Evolutionary conservation across 2,888 invertebrate genomes (phyloP), one percentile per base, ranked within the genome.

Genomic region (Boloria selene): DNA sequence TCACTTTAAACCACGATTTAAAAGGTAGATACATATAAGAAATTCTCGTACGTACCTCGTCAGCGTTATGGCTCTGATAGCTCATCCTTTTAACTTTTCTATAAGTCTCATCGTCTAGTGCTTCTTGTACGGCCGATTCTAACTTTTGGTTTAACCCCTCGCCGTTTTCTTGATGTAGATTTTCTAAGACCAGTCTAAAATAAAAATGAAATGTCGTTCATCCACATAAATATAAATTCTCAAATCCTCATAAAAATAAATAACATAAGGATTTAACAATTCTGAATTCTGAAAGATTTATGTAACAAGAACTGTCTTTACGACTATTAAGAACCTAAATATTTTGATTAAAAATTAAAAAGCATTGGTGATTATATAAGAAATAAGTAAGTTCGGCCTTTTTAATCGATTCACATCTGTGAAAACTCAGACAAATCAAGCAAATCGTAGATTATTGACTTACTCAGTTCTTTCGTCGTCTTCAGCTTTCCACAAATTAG

Each of bases 41-140:
- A 51, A 17, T 51, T 22, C 22, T 22, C 22, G 22, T n/a, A 16
- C 31, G 16, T 68, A 95, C 95, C 89, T 95, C 95, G 47, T 95
- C 95, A 16, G 94, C 93, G 50, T 93, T 94, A 74, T 95, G 95
- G 72, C 94, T 94, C 50, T 95, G 95, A 77, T 95, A 96, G 78
- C 95, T 95, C 89, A 95, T 93, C 67, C 95, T 89, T 77, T 95
- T 95, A 22, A 96, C 95, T 85, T 95, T 95, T 66, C 94, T 93
- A 75, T 95, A 95, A 0, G 95, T 95, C 49, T 94, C 94, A 75
- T 96, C 95, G 65, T 91, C 89, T 16, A 95, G 86, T 0, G 95
- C 94, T 80, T 95, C 95, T 68, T 93, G 92, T 0, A 96, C 90
- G 0, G 95, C 95, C 50, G 94, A 94, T 75, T 95, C 94, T 56